These are phyloP conservation scores for Etheostoma perlongum DNA, from an alignment of 2,797 vertebrate genomes.

Conservation along the genomic window DNA sequence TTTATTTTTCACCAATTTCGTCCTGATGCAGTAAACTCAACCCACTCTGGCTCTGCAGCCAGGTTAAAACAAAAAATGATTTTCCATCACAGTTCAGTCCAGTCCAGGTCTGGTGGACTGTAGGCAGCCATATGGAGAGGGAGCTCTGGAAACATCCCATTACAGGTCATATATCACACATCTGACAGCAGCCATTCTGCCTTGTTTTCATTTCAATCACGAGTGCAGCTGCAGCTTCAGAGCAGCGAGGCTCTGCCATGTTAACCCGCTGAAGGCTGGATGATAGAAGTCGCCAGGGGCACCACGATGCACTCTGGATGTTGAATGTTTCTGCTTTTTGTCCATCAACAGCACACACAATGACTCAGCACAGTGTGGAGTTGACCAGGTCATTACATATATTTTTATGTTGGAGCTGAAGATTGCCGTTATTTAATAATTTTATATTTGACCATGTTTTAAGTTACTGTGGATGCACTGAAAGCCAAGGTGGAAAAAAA, in stretches of 20 bases:
- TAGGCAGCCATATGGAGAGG: conserved; percentile 89
- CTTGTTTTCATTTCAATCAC: conserved; percentile 95
- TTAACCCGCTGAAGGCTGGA: conserved; percentile 83
- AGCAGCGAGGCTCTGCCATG: conserved; percentile 82
- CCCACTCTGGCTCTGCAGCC: conserved; percentile 26
- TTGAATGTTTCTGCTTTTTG: conserved; percentile 17
- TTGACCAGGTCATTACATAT: not conserved
- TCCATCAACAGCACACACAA: conserved; percentile 18
- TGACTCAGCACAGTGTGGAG: not conserved
- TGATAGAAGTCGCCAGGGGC: conserved; percentile 15
- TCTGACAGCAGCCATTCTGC: conserved; percentile 91
- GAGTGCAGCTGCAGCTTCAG: conserved; percentile 89
- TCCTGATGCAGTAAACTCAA: conserved; percentile 21
- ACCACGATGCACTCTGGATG: conserved; percentile 14
- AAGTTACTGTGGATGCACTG: not conserved
- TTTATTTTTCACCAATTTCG: conserved; percentile 47
- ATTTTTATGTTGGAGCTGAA: conserved; percentile 7
- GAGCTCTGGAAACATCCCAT: conserved; percentile 94
- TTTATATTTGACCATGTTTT: conserved; percentile 5
- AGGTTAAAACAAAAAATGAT: conserved; percentile 54
- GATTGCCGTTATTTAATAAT: not conserved
- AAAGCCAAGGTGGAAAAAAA: too few relatives aligned
- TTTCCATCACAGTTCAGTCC: conserved; percentile 61
- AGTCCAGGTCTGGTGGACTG: conserved; percentile 80
- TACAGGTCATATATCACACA: conserved; percentile 93